Conservation (phyloP, 1,140 invertebrate species). For the Agrilus planipennis region DNA sequence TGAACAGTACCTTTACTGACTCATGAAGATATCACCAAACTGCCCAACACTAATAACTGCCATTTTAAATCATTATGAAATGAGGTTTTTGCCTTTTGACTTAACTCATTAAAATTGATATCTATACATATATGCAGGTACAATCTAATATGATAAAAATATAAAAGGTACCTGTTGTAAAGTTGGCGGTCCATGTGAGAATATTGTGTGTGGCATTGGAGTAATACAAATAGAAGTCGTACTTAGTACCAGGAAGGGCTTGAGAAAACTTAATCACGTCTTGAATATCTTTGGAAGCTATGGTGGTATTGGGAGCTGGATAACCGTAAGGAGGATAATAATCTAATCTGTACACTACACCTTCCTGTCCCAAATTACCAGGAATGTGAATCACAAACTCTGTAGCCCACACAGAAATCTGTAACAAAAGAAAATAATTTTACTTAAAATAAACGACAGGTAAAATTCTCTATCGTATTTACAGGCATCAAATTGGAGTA, state of each 20-base stretch:
- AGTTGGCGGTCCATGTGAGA: conserved; percentile 79
- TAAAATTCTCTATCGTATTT: too few species aligned
- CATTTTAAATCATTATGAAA: too few species aligned
- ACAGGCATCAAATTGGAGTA: too few species aligned
- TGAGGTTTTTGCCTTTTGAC: too few species aligned
- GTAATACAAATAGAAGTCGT: conserved; percentile 83
- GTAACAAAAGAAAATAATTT: too few species aligned
- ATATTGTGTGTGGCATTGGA: conserved; percentile 74
- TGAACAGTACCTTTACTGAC: too few species aligned
- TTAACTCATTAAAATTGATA: too few species aligned
- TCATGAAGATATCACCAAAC: too few species aligned
- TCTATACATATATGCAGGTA: too few species aligned
- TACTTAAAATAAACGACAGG: too few species aligned
- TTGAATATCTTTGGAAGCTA: conserved; percentile 64
- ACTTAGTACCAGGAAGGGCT: conserved; percentile 77
- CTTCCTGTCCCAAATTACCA: conserved; percentile 60
- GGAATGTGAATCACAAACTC: conserved; percentile 81
- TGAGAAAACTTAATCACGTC: conserved; percentile 75
- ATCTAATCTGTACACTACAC: conserved; percentile 70
- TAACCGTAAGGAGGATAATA: conserved; percentile 70
- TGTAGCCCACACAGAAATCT: conserved; percentile 42
- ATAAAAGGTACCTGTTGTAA: conserved; percentile 58
- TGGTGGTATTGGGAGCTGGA: conserved; percentile 75
- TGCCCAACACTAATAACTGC: too few species aligned
- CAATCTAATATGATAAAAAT: neutral